phyloP scores from a whole-genome alignment of 2,888 invertebrate species.

The Caenorhabditis wallacei region DNA sequence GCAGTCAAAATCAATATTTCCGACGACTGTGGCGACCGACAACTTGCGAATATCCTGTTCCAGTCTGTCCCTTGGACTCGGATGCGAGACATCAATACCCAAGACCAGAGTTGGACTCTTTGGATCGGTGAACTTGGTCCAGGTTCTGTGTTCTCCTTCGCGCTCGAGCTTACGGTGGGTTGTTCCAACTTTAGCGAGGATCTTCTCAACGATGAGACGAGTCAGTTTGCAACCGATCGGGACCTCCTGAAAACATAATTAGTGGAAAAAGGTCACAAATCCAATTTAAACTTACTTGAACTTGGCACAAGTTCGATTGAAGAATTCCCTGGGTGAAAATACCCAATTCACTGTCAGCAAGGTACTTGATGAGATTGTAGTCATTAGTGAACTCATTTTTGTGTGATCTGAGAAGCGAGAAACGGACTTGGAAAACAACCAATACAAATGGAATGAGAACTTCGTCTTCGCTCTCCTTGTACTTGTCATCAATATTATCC shows the following conservation, averaged over 20 bases:
- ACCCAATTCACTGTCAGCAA: slow-evolving; percentile 11
- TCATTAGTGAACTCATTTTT: neutral
- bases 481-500: slow-evolving; percentile 4
- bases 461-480: neutral
- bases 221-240: slow-evolving; percentile 20
- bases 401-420: neutral
- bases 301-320: neutral
- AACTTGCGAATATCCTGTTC: slow-evolving; percentile 77
- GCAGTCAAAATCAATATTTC: slow-evolving; percentile 79
- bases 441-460: slow-evolving; percentile 11
- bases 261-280: neutral
- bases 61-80: slow-evolving; percentile 88
- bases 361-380: slow-evolving; percentile 38
- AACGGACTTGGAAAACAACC: neutral
- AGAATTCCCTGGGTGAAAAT: slow-evolving; percentile 35
- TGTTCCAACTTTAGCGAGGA: slow-evolving; percentile 59
- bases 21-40: slow-evolving; percentile 85
- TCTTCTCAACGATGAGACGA: slow-evolving; percentile 43
- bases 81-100: slow-evolving; percentile 95
- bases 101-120: slow-evolving; percentile 87
- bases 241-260: neutral
- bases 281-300: neutral
- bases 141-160: slow-evolving; percentile 6
- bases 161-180: slow-evolving; percentile 35
- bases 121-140: slow-evolving; percentile 60